Evolutionary conservation across 2,888 invertebrate genomes (phyloP).

Genomic region (Pachycephus smyrnensis): DNA sequence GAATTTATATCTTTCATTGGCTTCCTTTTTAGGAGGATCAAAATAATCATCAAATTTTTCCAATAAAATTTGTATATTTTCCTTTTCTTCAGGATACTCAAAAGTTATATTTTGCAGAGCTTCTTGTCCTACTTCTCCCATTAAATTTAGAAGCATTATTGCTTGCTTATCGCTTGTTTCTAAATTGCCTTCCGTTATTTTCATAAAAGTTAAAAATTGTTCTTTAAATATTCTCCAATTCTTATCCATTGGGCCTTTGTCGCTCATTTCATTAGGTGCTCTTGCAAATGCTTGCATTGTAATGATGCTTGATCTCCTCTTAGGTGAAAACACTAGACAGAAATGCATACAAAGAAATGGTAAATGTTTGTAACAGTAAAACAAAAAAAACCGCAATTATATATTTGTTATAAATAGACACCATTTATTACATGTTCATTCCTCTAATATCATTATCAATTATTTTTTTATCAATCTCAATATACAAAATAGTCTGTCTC

Average conservation of each 20-base stretch:
- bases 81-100: slow-evolving; percentile 15
- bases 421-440: background rate
- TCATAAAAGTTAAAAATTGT: slow-evolving; percentile 36
- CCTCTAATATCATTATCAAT: background rate
- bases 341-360: background rate
- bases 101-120: slow-evolving; percentile 27
- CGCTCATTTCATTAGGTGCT: slow-evolving; percentile 25
- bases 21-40: slow-evolving; percentile 31
- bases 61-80: slow-evolving; percentile 36
- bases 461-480: background rate
- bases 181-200: slow-evolving; percentile 24
- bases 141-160: slow-evolving; percentile 31
- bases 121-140: slow-evolving; percentile 36
- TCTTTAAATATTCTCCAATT: slow-evolving; percentile 43
- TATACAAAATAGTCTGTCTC: no score
- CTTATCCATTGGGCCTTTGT: slow-evolving; percentile 16
- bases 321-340: background rate
- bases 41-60: slow-evolving; percentile 34
- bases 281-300: slow-evolving; percentile 22
- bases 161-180: slow-evolving; percentile 28
- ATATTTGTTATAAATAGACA: background rate
- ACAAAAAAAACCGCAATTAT: background rate
- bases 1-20: slow-evolving; percentile 34
- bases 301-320: background rate
- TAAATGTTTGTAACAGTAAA: no score